Percentiles rank a stretch among this genome's conserved stretches.
Conservation (phyloP, 2,888 invertebrate genomes). For the Sphaeridia pumilis region DNA sequence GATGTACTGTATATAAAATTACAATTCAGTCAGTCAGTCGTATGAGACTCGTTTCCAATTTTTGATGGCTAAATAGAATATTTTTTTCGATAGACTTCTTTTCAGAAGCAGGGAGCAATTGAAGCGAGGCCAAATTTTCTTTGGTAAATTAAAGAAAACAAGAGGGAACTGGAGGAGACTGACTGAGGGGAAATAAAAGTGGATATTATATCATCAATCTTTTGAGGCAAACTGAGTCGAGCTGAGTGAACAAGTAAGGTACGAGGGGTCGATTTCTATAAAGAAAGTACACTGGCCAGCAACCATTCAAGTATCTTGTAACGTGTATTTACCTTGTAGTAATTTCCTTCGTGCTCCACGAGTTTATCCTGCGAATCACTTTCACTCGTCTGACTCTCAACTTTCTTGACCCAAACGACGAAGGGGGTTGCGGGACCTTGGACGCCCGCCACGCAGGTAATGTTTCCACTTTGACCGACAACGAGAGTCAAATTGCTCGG, state of each 20-base stretch:
- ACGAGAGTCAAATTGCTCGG: constrained; percentile 30
- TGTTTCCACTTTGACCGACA: constrained; percentile 27
- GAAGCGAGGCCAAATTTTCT: too few species aligned
- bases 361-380: constrained; percentile 9
- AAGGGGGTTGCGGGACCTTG: constrained; percentile 18
- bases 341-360: constrained; percentile 20
- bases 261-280: background rate
- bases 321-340: constrained; percentile 24
- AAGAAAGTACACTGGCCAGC: background rate
- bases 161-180: background rate
- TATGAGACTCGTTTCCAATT: background rate
- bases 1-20: constrained; percentile 21
- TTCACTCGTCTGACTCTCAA: constrained; percentile 17
- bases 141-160: background rate
- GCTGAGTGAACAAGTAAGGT: background rate
- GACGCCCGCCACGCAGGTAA: constrained; percentile 33
- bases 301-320: background rate
- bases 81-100: background rate
- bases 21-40: background rate
- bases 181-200: background rate
- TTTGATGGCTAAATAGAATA: background rate
- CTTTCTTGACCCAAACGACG: constrained; percentile 30
- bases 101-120: background rate
- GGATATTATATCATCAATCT: constrained; percentile 4
- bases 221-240: too few species aligned